phyloP scores from a whole-genome alignment of 1,140 invertebrate species.

The Saccostrea echinata region DNA sequence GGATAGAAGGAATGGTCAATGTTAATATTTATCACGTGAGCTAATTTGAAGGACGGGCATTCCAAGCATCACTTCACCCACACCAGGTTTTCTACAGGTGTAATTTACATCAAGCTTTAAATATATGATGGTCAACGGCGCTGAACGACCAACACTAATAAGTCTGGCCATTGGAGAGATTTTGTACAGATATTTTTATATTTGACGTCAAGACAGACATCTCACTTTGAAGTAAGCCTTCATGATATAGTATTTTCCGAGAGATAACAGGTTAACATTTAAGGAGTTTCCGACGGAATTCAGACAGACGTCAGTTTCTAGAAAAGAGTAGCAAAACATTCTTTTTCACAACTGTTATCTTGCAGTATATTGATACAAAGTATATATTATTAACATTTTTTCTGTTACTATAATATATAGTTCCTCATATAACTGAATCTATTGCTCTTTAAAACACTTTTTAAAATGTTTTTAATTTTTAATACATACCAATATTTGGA shows the following conservation, averaged over 20 bases:
- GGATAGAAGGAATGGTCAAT: not conserved
- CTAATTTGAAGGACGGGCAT: not conserved
- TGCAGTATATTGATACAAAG: no score
- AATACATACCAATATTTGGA: not conserved
- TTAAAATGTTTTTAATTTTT: no score
- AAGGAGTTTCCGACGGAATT: not conserved
- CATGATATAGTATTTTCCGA: constrained; percentile 4
- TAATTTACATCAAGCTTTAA: not conserved
- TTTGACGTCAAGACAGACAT: constrained; percentile 8
- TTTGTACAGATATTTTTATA: not conserved
- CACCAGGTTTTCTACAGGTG: not conserved
- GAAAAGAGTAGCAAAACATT: not conserved
- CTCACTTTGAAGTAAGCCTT: constrained; percentile 20
- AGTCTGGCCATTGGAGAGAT: not conserved
- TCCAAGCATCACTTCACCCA: not conserved
- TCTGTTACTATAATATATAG: no score
- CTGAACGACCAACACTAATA: not conserved
- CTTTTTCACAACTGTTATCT: no score
- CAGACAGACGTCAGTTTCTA: constrained; percentile 16
- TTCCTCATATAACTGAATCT: no score
- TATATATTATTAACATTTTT: no score
- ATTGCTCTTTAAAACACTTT: no score
- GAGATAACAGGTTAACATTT: not conserved
- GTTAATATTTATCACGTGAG: not conserved
- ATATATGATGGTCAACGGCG: not conserved